These are phyloP conservation scores for Anodontia alba DNA, from an alignment of 2,888 invertebrate species.

Conservation along the genomic window DNA sequence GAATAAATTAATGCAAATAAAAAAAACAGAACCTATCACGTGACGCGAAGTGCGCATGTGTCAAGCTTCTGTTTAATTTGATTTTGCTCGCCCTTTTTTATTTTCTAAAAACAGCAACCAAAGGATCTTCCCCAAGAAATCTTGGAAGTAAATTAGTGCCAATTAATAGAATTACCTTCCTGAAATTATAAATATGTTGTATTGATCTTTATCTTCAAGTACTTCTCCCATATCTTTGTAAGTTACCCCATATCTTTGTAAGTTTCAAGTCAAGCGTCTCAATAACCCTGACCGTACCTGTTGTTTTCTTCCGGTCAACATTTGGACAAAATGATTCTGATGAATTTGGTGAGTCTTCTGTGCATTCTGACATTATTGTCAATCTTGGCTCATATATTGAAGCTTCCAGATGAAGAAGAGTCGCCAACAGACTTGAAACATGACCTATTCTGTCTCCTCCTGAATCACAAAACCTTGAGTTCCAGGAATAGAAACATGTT, in stretches of 20 bases:
- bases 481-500: neutral
- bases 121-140: too few relatives aligned
- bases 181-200: too few relatives aligned
- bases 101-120: too few relatives aligned
- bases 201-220: too few relatives aligned
- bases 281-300: neutral
- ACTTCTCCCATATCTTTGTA: too few relatives aligned
- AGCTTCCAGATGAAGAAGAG: neutral
- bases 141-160: too few relatives aligned
- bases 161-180: too few relatives aligned
- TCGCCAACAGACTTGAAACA: neutral
- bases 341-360: neutral
- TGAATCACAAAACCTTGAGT: neutral
- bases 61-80: too few relatives aligned
- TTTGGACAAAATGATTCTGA: neutral
- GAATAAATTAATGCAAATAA: too few relatives aligned
- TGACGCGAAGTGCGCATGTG: too few relatives aligned
- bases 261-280: slow-evolving; percentile 6
- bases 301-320: neutral
- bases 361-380: neutral
- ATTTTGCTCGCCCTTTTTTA: too few relatives aligned
- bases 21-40: too few relatives aligned
- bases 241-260: neutral
- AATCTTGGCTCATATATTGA: neutral
- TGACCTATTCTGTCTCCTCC: neutral